Conservation (phyloP, 2,797 vertebrate genomes). For the Crax fasciolata region DNA sequence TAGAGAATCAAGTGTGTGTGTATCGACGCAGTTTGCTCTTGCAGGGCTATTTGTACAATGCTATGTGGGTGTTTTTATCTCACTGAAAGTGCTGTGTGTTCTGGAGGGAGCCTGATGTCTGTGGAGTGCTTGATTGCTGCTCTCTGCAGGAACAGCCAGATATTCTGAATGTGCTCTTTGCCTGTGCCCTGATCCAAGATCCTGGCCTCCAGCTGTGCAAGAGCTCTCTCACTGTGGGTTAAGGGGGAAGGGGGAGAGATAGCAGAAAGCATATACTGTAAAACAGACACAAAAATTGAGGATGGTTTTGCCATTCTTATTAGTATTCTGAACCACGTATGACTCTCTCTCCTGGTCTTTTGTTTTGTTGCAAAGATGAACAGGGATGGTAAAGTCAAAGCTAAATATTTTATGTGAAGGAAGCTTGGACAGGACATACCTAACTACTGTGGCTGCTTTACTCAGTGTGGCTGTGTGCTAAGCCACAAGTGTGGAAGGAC, state of each 20-base stretch:
- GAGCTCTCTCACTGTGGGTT: neutral
- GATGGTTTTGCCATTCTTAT: neutral
- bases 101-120: neutral
- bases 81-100: neutral
- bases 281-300: neutral
- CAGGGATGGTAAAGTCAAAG: neutral
- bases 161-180: neutral
- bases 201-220: neutral
- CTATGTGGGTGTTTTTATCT: neutral
- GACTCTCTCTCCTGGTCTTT: neutral
- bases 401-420: neutral
- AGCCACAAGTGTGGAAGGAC: neutral
- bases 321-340: neutral
- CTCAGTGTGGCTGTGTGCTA: neutral
- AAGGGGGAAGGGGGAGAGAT: neutral
- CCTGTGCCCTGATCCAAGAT: accelerated
- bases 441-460: neutral
- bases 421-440: neutral
- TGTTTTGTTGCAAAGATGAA: neutral
- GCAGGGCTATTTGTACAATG: neutral
- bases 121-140: neutral
- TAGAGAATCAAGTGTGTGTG: neutral
- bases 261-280: neutral
- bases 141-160: neutral
- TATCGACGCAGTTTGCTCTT: neutral